Base-by-base conservation (phyloP, 2,113 vertebrate genomes). In the Conger conger region DNA sequence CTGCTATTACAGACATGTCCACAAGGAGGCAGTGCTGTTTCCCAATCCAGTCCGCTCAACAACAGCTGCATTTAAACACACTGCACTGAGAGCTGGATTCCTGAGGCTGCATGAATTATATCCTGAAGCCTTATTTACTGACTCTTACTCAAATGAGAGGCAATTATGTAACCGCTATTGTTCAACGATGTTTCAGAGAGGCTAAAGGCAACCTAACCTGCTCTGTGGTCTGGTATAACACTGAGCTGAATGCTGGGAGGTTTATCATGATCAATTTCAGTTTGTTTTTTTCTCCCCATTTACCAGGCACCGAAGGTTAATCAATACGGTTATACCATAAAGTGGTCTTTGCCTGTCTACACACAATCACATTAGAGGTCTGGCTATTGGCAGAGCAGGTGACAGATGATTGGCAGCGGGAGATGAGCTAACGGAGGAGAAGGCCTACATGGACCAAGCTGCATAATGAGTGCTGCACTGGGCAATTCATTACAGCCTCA, bases 401-500 rank as follows among this genome's bases (percentile, higher is more conserved):
- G 63, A 82, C 77, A 37, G 36, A 87, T 82, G 38, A 42, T 80
- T 78, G 73, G 76, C 42, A 38, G 42, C 11, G 40, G 57, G 83
- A 57, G 68, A 17, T 45, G 45, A 23, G 53, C 20, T 38, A 9
- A 33, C 79, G n/a, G 76, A 35, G 9, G 6, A 1, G 79, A 33
- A 57, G 40, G 37, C 2, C 81, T 17, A 27, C n/a, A n/a, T 36
- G 54, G 35, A 20, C 35, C 17, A 60, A 45, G 20, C 37, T 76
- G 17, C 81, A 33, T 87, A 60, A 23, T 40, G 82, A 38, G 30
- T 42, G 11, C 18, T 16, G 27, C 2, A 9, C 76, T 16, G 35
- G 76, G 30, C 33, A 77, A 37, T 78, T 78, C 18, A 38, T 78
- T 37, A 78, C 15, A 1, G 35, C 33, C 76, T 78, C 76, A 37